Evolutionary conservation across 1,140 invertebrate genomes (phyloP).

Genomic region (Drosophila chauvacae): DNA sequence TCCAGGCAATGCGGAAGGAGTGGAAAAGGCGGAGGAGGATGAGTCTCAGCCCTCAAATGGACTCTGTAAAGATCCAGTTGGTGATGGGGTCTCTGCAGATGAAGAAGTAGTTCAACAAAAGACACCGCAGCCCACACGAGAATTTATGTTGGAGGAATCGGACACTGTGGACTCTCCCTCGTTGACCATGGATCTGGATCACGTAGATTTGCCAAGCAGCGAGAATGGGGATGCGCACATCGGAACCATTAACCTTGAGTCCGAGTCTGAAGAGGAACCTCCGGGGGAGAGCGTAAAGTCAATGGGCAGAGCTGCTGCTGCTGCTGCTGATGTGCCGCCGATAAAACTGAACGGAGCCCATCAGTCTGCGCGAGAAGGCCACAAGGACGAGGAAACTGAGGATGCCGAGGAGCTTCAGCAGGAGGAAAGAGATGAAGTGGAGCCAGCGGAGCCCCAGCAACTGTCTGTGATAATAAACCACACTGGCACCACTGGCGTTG

Average conservation of each 20-base stretch:
- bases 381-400: neutral
- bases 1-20: neutral
- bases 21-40: neutral
- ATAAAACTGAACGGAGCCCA: slow-evolving; percentile 63
- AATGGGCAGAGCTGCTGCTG: neutral
- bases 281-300: neutral
- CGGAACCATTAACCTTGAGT: slow-evolving; percentile 52
- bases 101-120: neutral
- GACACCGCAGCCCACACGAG: neutral
- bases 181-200: slow-evolving; percentile 49
- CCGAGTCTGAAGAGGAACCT: slow-evolving; percentile 45
- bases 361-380: slow-evolving; percentile 1
- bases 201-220: slow-evolving; percentile 31
- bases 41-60: neutral
- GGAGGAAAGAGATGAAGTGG: neutral
- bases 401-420: slow-evolving; percentile 1
- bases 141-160: slow-evolving; percentile 16
- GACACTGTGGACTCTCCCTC: slow-evolving; percentile 37
- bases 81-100: neutral
- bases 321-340: neutral
- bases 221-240: neutral
- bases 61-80: neutral
- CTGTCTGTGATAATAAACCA: slow-evolving; percentile 67
- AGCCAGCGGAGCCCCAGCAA: slow-evolving; percentile 29
- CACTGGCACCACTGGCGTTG: slow-evolving; percentile 16